These are phyloP conservation scores for Bos indicus DNA, from an alignment of 2,113 vertebrate genomes.

Conservation along the genomic window DNA sequence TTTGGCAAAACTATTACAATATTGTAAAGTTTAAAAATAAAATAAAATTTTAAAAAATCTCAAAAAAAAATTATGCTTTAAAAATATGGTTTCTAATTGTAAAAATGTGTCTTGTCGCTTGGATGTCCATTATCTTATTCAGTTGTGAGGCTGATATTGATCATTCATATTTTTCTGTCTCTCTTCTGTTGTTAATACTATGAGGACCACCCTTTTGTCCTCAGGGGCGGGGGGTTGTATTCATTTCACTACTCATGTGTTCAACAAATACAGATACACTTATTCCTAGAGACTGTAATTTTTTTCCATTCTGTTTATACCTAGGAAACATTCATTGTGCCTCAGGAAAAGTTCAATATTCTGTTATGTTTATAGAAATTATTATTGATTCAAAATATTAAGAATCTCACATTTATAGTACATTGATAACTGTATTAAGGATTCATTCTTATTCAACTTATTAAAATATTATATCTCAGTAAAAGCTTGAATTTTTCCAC, in stretches of 20 bases:
- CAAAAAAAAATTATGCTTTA: background rate
- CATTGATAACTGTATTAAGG: background rate
- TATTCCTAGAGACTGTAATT: background rate
- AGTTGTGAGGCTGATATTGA: too few relatives aligned
- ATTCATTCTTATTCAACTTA: background rate
- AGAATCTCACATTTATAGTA: background rate
- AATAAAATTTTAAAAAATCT: too few relatives aligned
- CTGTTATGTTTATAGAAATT: background rate
- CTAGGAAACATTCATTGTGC: background rate
- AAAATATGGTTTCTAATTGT: background rate
- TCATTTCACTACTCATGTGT: background rate
- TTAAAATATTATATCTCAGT: background rate
- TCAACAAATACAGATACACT: background rate
- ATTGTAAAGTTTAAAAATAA: too few relatives aligned
- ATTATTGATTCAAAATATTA: background rate
- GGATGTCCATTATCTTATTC: background rate
- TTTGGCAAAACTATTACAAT: too few relatives aligned
- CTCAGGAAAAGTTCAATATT: background rate
- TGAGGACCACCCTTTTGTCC: accelerated
- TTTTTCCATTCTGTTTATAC: background rate
- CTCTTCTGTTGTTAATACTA: background rate
- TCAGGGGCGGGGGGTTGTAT: background rate
- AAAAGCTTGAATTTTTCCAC: background rate
- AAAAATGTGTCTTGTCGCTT: background rate
- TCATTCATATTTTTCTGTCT: background rate